These are phyloP conservation scores for Ctenopoma multispine DNA, from an alignment of 2,797 vertebrate genomes.

Conservation along the genomic window DNA sequence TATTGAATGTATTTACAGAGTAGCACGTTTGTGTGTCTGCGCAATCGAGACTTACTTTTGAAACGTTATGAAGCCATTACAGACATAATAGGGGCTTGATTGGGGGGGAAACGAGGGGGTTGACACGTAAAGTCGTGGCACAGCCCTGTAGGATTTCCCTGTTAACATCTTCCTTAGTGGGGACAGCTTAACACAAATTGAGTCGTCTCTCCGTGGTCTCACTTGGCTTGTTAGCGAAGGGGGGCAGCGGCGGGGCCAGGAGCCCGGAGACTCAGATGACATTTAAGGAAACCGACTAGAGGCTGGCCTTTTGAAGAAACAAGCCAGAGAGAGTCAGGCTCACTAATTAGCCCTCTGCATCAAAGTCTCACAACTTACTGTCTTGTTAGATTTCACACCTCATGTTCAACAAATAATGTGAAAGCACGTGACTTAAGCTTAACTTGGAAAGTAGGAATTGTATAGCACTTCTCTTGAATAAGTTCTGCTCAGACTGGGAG, in stretches of 20 bases:
- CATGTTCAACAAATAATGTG: slow-evolving; percentile 69
- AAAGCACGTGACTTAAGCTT: slow-evolving; percentile 59
- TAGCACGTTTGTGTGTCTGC: slow-evolving; percentile 1
- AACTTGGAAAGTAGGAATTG: slow-evolving; percentile 33
- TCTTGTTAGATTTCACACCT: slow-evolving; percentile 75
- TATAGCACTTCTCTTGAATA: slow-evolving; percentile 18
- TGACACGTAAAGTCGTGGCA: slow-evolving; percentile 45
- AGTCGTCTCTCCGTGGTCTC: slow-evolving; percentile 66
- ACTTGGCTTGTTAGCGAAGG: slow-evolving; percentile 76
- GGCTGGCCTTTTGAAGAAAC: slow-evolving; percentile 81
- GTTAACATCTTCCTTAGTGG: slow-evolving; percentile 70
- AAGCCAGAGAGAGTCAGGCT: slow-evolving; percentile 66
- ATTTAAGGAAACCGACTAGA: slow-evolving; percentile 77
- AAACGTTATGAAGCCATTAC: slow-evolving; percentile 41
- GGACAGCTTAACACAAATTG: slow-evolving; percentile 75
- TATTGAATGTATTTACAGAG: slow-evolving; percentile 7
- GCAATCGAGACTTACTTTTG: slow-evolving; percentile 24
- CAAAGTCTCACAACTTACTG: slow-evolving; percentile 67
- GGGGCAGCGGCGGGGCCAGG: slow-evolving; percentile 58
- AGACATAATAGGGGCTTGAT: slow-evolving; percentile 45
- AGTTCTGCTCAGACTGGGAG: slow-evolving; percentile 39
- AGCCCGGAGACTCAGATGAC: slow-evolving; percentile 79
- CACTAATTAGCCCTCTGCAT: slow-evolving; percentile 78
- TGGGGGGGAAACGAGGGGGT: slow-evolving; percentile 40
- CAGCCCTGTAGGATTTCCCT: slow-evolving; percentile 55